Percentiles rank a stretch among this genome's conserved stretches.
These are phyloP conservation scores for Pipra filicauda DNA, from an alignment of 2,113 vertebrate genomes.

Conservation along the genomic window DNA sequence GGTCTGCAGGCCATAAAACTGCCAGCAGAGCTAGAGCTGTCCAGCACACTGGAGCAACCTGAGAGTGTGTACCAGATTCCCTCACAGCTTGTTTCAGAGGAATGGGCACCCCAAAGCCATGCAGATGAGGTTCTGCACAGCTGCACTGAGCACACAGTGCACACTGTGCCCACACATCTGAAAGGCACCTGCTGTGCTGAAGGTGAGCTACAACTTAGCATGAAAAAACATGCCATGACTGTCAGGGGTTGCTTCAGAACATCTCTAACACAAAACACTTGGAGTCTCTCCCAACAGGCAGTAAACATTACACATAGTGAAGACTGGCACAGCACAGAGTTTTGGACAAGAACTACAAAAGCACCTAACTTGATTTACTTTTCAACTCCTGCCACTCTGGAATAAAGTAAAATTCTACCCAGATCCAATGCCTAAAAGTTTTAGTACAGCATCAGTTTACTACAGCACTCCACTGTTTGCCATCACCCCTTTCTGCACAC, in stretches of 20 bases:
- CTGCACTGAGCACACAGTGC: background rate
- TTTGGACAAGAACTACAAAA: background rate
- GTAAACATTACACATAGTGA: background rate
- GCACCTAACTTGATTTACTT: background rate
- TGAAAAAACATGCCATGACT: background rate
- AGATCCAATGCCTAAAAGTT: background rate
- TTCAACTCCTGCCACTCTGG: background rate
- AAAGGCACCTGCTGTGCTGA: background rate
- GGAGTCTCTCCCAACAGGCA: background rate
- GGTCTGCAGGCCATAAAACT: background rate
- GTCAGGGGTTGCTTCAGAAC: background rate
- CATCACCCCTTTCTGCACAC: background rate
- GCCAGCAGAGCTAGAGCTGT: background rate
- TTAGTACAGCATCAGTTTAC: background rate
- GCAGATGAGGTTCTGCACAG: background rate
- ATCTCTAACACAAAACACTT: background rate
- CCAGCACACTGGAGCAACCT: background rate
- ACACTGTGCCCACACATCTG: fast-evolving
- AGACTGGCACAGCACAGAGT: background rate
- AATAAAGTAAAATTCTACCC: background rate
- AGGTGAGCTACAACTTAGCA: background rate
- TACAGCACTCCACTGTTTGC: background rate
- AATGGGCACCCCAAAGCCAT: fast-evolving
- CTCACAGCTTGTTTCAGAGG: background rate
- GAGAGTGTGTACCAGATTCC: background rate